phyloP scores from a whole-genome alignment of 1,140 invertebrate genomes.

The Panulirus ornatus region DNA sequence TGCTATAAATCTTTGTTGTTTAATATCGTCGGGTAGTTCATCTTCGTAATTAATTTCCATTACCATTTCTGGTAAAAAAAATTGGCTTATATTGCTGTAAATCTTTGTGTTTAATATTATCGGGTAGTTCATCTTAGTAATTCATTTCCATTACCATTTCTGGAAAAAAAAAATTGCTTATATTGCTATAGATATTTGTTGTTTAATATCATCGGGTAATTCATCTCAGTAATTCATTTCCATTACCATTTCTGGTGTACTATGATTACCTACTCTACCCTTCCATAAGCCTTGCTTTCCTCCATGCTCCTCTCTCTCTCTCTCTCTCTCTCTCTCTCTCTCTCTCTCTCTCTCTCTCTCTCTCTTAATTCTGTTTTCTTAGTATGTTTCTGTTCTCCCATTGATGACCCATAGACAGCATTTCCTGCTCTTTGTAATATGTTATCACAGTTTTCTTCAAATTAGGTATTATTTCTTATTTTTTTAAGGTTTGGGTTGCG shows the following conservation, averaged over 20 bases:
- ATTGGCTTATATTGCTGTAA: not conserved
- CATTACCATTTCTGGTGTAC: not conserved
- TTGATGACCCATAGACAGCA: not conserved
- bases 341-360: slow-evolving; percentile 5
- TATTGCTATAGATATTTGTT: not conserved
- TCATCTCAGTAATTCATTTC: not conserved
- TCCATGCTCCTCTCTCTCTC: not conserved
- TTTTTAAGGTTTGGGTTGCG: too few species aligned
- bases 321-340: not conserved
- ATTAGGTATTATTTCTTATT: not conserved
- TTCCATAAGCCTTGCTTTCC: not conserved
- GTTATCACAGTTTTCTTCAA: not conserved
- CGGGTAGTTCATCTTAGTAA: not conserved
- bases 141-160: not conserved
- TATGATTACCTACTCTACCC: not conserved
- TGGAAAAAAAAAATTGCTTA: not conserved
- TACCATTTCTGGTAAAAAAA: not conserved
- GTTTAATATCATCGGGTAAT: not conserved
- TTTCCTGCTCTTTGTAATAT: not conserved
- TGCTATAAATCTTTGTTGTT: not conserved
- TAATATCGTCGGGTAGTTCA: not conserved
- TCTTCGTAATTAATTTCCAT: not conserved
- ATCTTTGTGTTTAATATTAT: not conserved
- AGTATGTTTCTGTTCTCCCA: not conserved
- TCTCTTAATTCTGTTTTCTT: not conserved